Evolutionary conservation across 2,797 vertebrate genomes (phyloP), one percentile per base, ranked within the genome.

Genomic region (Sphenopsis melanotis): DNA sequence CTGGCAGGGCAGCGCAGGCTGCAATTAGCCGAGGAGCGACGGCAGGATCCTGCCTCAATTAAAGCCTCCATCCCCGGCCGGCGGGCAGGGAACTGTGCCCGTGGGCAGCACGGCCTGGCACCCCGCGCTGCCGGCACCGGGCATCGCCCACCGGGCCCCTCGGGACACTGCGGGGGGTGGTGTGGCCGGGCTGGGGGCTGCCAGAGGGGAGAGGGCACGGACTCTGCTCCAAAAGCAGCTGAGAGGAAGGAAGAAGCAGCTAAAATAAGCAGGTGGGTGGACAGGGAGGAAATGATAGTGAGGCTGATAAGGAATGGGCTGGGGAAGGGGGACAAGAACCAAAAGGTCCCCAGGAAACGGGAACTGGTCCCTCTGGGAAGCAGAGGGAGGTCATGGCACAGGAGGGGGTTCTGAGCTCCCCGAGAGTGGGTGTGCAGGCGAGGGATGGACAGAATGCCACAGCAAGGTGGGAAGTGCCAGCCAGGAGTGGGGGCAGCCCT

Each of bases 221-320:
- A 37, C 9, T 63, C 80, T 57, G 71, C 52, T 86, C 81, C 30
- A 1, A 87, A 93, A 93, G 82, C 87, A 94, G 85, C 87, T 39
- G 94, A 61, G 90, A 90, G 95, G 94, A 97, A 96, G 94, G 91
- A 97, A 95, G 76, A 83, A 89, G 77, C 39, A 84, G 89, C 94
- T 97, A 92, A 97, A 95, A 95, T 96, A 96, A 97, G 96, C 93
- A 93, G 86, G 85, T 87, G 92, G 66, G 70, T 87, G 76, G 91
- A 34, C 78, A 90, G 80, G 63, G 88, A 89, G 91, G 94, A 96
- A 95, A 89, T 84, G 57, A 94, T 83, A 81, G 59, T 1, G 37
- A 82, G 49, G 42, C 86, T 63, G 96, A 97, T 94, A 97, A 96
- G 5, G 12, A 50, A 50, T 6, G 63, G 68, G 77, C 77, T 68